Conservation (phyloP, 2,888 invertebrate species). For the Caenorhabditis panamensis region DNA sequence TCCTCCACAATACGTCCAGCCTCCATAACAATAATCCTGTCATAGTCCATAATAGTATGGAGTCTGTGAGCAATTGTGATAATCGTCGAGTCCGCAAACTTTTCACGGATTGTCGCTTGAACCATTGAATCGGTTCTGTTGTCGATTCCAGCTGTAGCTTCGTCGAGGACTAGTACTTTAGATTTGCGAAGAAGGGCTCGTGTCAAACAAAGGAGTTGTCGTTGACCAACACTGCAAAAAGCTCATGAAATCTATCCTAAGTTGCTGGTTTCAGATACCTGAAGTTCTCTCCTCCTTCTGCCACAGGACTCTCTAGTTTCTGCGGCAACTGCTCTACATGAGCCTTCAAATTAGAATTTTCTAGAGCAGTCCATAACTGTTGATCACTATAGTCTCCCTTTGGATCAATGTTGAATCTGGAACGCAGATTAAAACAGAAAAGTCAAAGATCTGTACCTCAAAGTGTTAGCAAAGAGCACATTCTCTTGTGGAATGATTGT, state of each 20-base stretch:
- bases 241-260: too few species aligned
- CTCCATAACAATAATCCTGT: slow-evolving; percentile 74
- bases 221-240: slow-evolving; percentile 82
- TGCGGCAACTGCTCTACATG: slow-evolving; percentile 67
- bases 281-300: slow-evolving; percentile 93
- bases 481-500: slow-evolving; percentile 86
- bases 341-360: slow-evolving; percentile 64
- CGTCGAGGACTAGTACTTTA: slow-evolving; percentile 84
- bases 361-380: slow-evolving; percentile 68
- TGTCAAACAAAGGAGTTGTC: slow-evolving; percentile 83
- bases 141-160: slow-evolving; percentile 84
- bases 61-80: slow-evolving; percentile 73
- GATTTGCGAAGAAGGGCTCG: slow-evolving; percentile 82
- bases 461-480: slow-evolving; percentile 52
- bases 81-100: slow-evolving; percentile 70
- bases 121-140: slow-evolving; percentile 84
- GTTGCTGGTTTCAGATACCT: slow-evolving; percentile 68
- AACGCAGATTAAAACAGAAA: background rate
- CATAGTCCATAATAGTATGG: slow-evolving; percentile 74
- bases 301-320: slow-evolving; percentile 89
- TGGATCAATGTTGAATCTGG: slow-evolving; percentile 95
- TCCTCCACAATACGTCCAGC: slow-evolving; percentile 69
- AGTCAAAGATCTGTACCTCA: slow-evolving; percentile 40
- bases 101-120: slow-evolving; percentile 68
- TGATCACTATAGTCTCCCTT: slow-evolving; percentile 84